Evolutionary conservation across 2,797 vertebrate genomes (phyloP), one percentile per base, ranked within the genome.

Genomic region (Hydrolagus colliei): DNA sequence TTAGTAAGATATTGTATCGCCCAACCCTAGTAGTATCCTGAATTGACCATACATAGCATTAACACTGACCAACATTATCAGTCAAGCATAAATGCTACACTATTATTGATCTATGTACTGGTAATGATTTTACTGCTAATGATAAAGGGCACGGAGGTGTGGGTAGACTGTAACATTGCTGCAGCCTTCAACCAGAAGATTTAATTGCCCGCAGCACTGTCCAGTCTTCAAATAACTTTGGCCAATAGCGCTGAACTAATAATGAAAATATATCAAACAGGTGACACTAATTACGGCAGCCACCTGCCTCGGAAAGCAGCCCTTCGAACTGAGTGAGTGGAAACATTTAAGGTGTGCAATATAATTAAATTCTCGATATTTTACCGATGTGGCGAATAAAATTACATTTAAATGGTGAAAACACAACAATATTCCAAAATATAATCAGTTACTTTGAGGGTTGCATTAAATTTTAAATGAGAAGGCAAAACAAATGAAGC

Each of bases 271-370:
- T 35, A 13, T n/a, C 1, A 32, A 65, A n/a, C 9, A n/a, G 75
- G 9, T 35, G 27, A 84, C 2, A 16, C 65, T 68, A 41, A 20
- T 10, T 1, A 20, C 35, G 32, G 14, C 20, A 82, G 27, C 63
- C 32, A 82, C 41, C 16, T 77, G 10, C n/a, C 61, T 84, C 63
- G 16, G 65, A 71, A 11, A 10, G 32, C 18, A 35, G 78, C 78
- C 63, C 8, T 67, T 1, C 20, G 27, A 67, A 1, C n/a, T 67
- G 14, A 82, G 20, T 76, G 41, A 77, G 18, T 77, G 35, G 61
- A 59, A 77, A 84, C 71, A 84, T 84, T 84, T 84, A 84, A 84
- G 79, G 79, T 84, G 63, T 84, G 79, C 79, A 80, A 80, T 80
- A 67, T 32, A 80, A 80, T 35, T 14, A 22, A 84, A 68, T 84